Evolutionary conservation across 1,140 invertebrate species (phyloP).

Genomic region (Neodiprion fabricii): DNA sequence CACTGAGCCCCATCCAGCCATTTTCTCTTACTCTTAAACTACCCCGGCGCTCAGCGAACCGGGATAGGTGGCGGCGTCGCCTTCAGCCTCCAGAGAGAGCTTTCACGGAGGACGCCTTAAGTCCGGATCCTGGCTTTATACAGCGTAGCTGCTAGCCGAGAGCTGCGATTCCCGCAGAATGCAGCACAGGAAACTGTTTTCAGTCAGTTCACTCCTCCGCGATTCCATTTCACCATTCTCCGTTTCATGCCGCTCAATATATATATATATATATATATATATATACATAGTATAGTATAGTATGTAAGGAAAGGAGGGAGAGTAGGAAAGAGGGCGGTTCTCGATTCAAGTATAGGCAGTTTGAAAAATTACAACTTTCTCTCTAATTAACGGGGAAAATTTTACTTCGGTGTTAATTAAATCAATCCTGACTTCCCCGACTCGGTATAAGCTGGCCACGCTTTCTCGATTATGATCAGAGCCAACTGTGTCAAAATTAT

Average conservation of each 20-base stretch:
- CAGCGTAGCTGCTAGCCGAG: neutral
- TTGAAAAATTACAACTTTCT: conserved; percentile 10
- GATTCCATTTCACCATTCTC: neutral
- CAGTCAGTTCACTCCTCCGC: neutral
- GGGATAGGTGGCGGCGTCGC: conserved; percentile 2
- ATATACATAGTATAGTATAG: too few relatives aligned
- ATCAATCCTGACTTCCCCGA: too few relatives aligned
- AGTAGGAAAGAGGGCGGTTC: neutral
- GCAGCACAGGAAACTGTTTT: neutral
- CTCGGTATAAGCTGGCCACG: conserved; percentile 21
- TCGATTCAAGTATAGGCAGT: neutral
- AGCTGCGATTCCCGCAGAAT: conserved; percentile 12
- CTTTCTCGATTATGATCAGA: conserved; percentile 22
- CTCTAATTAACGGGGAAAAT: neutral
- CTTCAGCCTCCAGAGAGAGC: conserved; percentile 42
- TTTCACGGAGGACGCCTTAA: conserved; percentile 60
- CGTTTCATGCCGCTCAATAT: neutral
- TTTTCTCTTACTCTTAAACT: conserved; percentile 5
- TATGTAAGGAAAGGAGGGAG: too few relatives aligned
- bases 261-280: too few relatives aligned
- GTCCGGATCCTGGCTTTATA: conserved; percentile 50
- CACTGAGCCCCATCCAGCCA: conserved; percentile 3
- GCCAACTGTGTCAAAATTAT: too few relatives aligned
- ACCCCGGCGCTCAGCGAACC: neutral
- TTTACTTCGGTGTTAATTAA: neutral